Evolutionary conservation across 92 coral and sea anemone species (phyloP), one percentile per base, ranked within the genome.

Genomic region (Anthopleura xanthogrammica): DNA sequence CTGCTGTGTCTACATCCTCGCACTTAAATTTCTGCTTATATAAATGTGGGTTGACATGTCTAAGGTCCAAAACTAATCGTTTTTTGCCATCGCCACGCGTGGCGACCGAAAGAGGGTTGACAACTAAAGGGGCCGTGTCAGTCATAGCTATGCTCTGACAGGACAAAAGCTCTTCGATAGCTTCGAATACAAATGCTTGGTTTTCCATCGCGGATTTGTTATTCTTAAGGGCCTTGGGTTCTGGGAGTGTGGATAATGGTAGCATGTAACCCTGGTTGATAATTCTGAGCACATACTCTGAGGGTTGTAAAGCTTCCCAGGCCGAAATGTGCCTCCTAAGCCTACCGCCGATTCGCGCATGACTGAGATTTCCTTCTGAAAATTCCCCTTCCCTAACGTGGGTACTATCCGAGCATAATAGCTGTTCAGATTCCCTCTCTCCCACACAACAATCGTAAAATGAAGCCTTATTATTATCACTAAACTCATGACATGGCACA

Each of bases 161-260:
- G 41, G 78, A 6, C 12, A 77, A 24, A 1, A 46, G 75, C 4
- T 84, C 87, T 46, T 14, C 29, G 24, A 62, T 13, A 13, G 29
- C 70, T 62, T 62, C 70, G 3, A 36, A 19, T 2, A 62, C 70
- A 13, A 19, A 77, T 81, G 11, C 14, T 43, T 82, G 65, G 74
- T 88, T 85, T 20, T 79, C 83, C 17, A 85, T 72, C 42, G 88
- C 88, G 19, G 86, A 85, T 75, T 85, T 88, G 78, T 85, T 81
- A 72, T 89, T 89, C 80, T 46, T 52, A 29, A 85, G 78, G 11
- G 72, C 36, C 29, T 40, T 77, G 12, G 85, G 83, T 52, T 88
- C 71, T 43, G 92, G 85, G 20, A 89, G 54, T 0, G 90, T 77
- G 20, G 65, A 50, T 23, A 81, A 75, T 40, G 84, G 87, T 77